These are phyloP conservation scores for Elephantulus edwardii DNA, from an alignment of 2,113 vertebrate genomes.

Conservation along the genomic window DNA sequence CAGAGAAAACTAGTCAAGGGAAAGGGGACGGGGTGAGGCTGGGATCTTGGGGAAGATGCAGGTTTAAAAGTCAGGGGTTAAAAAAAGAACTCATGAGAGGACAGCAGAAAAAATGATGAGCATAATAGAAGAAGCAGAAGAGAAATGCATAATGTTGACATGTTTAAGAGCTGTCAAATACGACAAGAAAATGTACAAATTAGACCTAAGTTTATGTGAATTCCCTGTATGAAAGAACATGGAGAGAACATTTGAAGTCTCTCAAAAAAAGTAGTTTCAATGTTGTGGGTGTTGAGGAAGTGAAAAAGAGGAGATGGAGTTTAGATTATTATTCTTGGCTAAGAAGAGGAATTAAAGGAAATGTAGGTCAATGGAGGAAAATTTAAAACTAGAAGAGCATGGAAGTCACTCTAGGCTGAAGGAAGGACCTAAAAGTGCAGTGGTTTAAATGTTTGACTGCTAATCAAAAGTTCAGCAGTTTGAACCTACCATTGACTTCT, in stretches of 20 bases:
- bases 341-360: neutral
- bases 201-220: neutral
- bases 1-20: neutral
- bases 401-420: neutral
- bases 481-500: neutral
- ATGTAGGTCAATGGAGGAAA: neutral
- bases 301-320: neutral
- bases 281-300: neutral
- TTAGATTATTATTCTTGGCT: neutral
- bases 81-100: neutral
- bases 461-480: neutral
- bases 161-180: constrained; percentile 1
- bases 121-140: neutral
- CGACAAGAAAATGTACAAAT: neutral
- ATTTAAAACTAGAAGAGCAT: neutral
- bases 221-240: neutral
- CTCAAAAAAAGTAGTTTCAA: neutral
- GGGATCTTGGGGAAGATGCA: neutral
- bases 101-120: neutral
- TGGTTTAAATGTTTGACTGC: neutral
- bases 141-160: neutral
- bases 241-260: neutral
- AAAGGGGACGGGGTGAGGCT: neutral
- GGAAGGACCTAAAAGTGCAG: neutral
- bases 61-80: neutral